A percentile compares a stretch with the other conserved stretches of the same genome.
Conservation (phyloP, 2,797 vertebrate genomes). For the Sebastes wilsoni region DNA sequence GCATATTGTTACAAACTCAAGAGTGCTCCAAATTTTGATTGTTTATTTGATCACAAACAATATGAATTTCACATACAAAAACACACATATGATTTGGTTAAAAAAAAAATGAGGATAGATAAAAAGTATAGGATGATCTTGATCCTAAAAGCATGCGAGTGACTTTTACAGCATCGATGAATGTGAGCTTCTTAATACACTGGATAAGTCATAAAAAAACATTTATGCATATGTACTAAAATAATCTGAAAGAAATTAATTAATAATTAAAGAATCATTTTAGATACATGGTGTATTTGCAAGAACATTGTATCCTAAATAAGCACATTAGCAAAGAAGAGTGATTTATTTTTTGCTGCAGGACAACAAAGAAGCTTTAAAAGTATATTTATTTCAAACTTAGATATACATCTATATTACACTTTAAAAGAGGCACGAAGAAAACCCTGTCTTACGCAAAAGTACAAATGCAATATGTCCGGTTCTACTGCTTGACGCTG, state of each 20-base stretch:
- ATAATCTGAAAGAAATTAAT: too few species aligned
- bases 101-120: too few species aligned
- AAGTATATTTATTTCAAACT: neutral
- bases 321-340: neutral
- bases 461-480: neutral
- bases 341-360: neutral
- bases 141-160: too few species aligned
- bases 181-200: too few species aligned
- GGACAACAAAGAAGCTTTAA: neutral
- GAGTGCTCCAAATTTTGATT: too few species aligned
- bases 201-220: too few species aligned
- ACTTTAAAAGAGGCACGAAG: neutral
- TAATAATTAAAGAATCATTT: neutral
- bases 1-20: neutral
- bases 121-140: too few species aligned
- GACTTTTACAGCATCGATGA: too few species aligned
- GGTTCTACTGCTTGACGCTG: constrained; percentile 8
- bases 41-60: too few species aligned
- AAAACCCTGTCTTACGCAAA: neutral
- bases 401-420: neutral
- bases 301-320: neutral
- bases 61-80: too few species aligned
- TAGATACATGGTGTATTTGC: neutral
- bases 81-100: too few species aligned
- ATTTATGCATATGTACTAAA: too few species aligned